Conservation (phyloP, 2,797 vertebrate genomes). For the Pyrocephalus nanus region DNA sequence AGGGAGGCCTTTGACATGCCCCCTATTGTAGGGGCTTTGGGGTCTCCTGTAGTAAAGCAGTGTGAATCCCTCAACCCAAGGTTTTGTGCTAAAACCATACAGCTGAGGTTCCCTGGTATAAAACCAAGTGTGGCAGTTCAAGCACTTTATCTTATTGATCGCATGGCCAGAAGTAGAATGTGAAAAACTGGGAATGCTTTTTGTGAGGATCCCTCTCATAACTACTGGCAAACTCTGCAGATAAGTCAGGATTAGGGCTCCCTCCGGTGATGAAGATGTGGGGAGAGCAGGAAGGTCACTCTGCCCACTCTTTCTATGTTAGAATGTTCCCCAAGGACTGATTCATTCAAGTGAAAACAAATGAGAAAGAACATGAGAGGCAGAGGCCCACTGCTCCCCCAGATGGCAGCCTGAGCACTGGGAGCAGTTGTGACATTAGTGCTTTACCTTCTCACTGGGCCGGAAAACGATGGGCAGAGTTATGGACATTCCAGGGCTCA, state of each 20-base stretch:
- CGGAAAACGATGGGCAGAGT: constrained; percentile 85
- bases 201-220: not conserved
- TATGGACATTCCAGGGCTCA: constrained; percentile 88
- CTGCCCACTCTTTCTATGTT: not conserved
- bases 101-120: not conserved
- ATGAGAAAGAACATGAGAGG: not conserved
- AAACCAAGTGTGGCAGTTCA: not conserved
- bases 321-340: not conserved
- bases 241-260: not conserved
- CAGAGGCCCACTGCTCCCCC: not conserved
- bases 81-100: not conserved
- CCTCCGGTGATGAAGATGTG: not conserved
- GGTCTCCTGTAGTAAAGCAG: not conserved
- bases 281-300: not conserved
- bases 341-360: not conserved
- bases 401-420: not conserved
- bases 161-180: not conserved
- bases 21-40: not conserved
- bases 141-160: not conserved
- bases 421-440: not conserved
- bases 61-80: not conserved
- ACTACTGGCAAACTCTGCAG: not conserved
- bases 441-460: constrained; percentile 84
- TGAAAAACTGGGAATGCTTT: not conserved
- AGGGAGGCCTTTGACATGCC: not conserved